Percentiles rank a stretch among this genome's conserved stretches.
Evolutionary conservation across 2,888 invertebrate genomes (phyloP).

Genomic region (Sesia bembeciformis): DNA sequence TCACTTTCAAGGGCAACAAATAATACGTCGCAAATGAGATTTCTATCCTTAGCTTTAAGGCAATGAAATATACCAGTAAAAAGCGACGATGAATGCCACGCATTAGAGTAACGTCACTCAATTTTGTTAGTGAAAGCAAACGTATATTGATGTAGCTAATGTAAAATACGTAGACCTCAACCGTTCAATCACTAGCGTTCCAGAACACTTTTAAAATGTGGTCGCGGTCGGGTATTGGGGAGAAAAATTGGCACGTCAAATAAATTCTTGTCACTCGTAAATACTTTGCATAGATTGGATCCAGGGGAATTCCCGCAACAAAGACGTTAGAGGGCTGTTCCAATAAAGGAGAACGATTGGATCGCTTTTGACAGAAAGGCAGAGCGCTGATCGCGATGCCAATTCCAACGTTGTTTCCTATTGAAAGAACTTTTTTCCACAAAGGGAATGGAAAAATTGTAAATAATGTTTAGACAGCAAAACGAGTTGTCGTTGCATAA

Average conservation of each 20-base stretch:
- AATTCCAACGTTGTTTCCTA: slow-evolving; percentile 13
- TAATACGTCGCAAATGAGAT: too few species aligned
- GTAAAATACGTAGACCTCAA: slow-evolving; percentile 3
- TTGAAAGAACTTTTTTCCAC: not conserved
- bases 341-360: slow-evolving; percentile 62
- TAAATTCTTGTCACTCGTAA: slow-evolving; percentile 65
- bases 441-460: not conserved
- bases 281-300: slow-evolving; percentile 69
- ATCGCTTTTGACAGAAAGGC: slow-evolving; percentile 57
- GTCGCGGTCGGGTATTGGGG: slow-evolving; percentile 25
- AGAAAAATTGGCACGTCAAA: slow-evolving; percentile 59
- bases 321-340: slow-evolving; percentile 54
- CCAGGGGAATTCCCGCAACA: slow-evolving; percentile 56
- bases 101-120: slow-evolving; percentile 1
- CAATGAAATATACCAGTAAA: too few species aligned
- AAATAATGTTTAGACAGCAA: slow-evolving; percentile 12
- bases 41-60: too few species aligned
- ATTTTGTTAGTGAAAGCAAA: slow-evolving; percentile 3
- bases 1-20: too few species aligned
- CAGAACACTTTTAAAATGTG: slow-evolving; percentile 33
- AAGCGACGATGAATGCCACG: too few species aligned
- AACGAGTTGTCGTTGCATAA: slow-evolving; percentile 32
- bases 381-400: slow-evolving; percentile 32
- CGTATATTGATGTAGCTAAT: not conserved
- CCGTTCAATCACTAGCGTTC: slow-evolving; percentile 33